Evolutionary conservation across 2,888 invertebrate species (phyloP), one percentile per base, ranked within the genome.

Genomic region (Criorhina ranunculi): DNA sequence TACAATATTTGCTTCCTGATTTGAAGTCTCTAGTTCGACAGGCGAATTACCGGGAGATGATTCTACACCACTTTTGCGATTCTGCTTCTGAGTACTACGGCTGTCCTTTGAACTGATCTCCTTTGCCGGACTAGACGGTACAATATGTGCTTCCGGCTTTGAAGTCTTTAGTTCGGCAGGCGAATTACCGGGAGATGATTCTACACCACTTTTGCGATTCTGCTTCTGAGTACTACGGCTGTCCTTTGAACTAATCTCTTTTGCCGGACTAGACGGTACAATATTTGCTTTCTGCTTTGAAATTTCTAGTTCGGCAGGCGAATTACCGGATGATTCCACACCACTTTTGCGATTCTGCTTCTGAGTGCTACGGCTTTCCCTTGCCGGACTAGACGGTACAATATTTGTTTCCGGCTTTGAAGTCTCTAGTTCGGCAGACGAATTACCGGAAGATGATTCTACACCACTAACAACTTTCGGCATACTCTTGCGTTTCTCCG

Each of bases 71-170:
- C 55, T 44, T 0, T 5, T 3, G 9, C 8, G 12, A n/a, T 49
- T 60, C 9, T 40, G n/a, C 1, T 49, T 72, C 12, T 49, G n/a
- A 4, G 15, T 37, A 40, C 37, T 59, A 6, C 15, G 12, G n/a
- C 3, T 49, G 19, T 67, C 59, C 3, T 9, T 76, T 15, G 29
- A 5, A 40, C 46, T 46, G 0, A 17, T 6, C 4, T 59, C 33
- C 31, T 7, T 19, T 15, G 24, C 17, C 11, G 60, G 7, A 17
- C 44, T 62, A 17, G 6, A 29, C 1, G 2, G 46, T 49, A 19
- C 19, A 9, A 46, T 46, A 17, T 44, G 8, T 17, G 19, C 17
- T 1, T 19, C 17, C 19, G 8, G 33, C 5, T n/a, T 3, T n/a
- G 12, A n/a, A 24, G 17, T 31, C 12, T 29, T 31, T 24, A 4